A percentile compares a stretch with the other conserved stretches of the same genome.
Conservation (phyloP, 2,888 invertebrate genomes). For the Heteromurus nitidus region DNA sequence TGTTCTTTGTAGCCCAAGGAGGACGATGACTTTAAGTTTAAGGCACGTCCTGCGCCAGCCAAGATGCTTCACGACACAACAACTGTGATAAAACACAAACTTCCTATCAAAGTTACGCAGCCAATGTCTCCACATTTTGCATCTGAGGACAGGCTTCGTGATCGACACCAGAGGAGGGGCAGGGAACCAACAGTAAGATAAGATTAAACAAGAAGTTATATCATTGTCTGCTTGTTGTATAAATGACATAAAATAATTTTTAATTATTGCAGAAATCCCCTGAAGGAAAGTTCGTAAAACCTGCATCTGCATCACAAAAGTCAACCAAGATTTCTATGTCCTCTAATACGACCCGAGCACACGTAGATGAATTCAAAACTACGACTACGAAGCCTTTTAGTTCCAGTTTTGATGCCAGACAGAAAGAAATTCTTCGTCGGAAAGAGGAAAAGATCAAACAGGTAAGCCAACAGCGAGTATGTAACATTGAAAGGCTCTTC, state of each 20-base stretch:
- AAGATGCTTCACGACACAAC: slow-evolving; percentile 53
- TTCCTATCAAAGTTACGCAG: slow-evolving; percentile 62
- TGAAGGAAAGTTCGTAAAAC: slow-evolving; percentile 15
- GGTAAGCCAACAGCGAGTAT: slow-evolving; percentile 57
- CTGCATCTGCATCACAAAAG: slow-evolving; percentile 14
- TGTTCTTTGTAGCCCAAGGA: slow-evolving; percentile 64
- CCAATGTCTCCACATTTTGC: slow-evolving; percentile 71
- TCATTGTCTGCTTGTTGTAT: background rate
- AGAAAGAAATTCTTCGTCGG: slow-evolving; percentile 79
- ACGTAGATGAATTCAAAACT: slow-evolving; percentile 63
- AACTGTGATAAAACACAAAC: background rate
- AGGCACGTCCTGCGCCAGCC: slow-evolving; percentile 70
- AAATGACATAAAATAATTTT: slow-evolving; percentile 1
- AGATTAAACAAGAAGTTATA: too few species aligned
- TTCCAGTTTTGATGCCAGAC: slow-evolving; percentile 80
- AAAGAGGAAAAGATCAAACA: slow-evolving; percentile 81
- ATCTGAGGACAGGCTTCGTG: slow-evolving; percentile 68
- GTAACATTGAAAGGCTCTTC: background rate
- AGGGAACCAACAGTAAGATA: slow-evolving; percentile 23
- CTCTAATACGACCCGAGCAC: slow-evolving; percentile 13
- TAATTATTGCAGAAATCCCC: slow-evolving; percentile 8
- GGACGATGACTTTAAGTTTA: slow-evolving; percentile 67
- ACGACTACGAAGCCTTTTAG: slow-evolving; percentile 79
- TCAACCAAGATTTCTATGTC: slow-evolving; percentile 49
- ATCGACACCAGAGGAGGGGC: slow-evolving; percentile 60